Evolutionary conservation across 2,888 invertebrate genomes (phyloP).

Genomic region (Scaptomyza flava): DNA sequence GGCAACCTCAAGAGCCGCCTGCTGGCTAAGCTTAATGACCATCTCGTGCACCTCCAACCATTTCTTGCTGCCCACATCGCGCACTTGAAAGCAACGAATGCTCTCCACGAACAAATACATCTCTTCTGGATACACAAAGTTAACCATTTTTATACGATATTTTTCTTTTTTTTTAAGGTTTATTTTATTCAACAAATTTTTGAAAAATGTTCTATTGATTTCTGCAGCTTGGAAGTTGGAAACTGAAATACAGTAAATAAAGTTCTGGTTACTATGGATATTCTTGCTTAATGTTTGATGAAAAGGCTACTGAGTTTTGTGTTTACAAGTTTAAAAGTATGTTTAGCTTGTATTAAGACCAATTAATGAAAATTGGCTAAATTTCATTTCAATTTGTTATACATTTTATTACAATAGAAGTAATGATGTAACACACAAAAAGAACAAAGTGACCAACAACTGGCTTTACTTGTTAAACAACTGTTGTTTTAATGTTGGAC

Average conservation of each 20-base stretch:
- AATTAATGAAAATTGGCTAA: too few relatives aligned
- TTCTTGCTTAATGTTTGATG: background rate
- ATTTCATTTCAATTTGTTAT: background rate
- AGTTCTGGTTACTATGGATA: conserved; percentile 33
- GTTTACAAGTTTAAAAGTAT: too few relatives aligned
- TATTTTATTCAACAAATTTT: background rate
- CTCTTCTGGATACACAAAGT: conserved; percentile 88
- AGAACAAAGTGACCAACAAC: background rate
- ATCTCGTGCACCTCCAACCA: conserved; percentile 94
- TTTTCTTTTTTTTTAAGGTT: background rate
- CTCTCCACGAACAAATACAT: conserved; percentile 90
- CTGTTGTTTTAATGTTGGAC: background rate
- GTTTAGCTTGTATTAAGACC: too few relatives aligned
- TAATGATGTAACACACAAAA: background rate
- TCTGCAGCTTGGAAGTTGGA: conserved; percentile 3
- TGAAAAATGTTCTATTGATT: conserved; percentile 1
- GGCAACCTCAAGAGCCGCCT: conserved; percentile 92
- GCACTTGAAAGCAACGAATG: conserved; percentile 88
- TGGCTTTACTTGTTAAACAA: background rate
- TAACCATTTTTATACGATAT: conserved; percentile 62
- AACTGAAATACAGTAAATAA: conserved; percentile 25
- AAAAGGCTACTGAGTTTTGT: background rate
- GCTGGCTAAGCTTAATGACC: conserved; percentile 93
- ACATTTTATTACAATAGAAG: background rate
- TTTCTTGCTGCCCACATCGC: conserved; percentile 89